phyloP scores from a whole-genome alignment of 1,140 invertebrate genomes.

The Panagrolaimus sp. region DNA sequence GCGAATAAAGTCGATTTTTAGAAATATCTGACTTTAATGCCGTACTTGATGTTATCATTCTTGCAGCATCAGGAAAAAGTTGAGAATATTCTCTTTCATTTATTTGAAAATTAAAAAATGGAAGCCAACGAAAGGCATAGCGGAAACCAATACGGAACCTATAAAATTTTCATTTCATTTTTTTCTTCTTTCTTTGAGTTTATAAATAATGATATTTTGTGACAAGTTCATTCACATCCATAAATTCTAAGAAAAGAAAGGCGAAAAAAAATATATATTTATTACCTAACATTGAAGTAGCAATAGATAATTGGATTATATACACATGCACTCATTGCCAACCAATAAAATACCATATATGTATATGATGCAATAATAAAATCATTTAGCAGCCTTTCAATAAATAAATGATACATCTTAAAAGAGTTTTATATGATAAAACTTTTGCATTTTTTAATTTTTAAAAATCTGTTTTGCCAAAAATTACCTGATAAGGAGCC shows the following conservation, averaged over 20 bases:
- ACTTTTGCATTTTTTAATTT: no score
- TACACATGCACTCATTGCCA: slow-evolving; percentile 22
- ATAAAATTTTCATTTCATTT: background rate
- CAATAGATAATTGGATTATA: slow-evolving; percentile 24
- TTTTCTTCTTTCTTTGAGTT: no score
- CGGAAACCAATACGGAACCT: slow-evolving; percentile 22
- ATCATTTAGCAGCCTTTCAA: slow-evolving; percentile 14
- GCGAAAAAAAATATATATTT: background rate
- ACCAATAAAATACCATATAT: slow-evolving; percentile 23
- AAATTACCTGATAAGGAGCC: slow-evolving; percentile 23
- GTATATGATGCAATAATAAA: slow-evolving; percentile 11
- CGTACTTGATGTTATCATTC: no score
- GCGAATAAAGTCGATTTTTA: no score
- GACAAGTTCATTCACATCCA: no score
- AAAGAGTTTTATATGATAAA: no score
- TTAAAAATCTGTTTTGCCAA: no score
- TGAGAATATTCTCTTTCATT: background rate
- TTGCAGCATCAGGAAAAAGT: background rate
- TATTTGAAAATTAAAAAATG: background rate
- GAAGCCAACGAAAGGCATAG: slow-evolving; percentile 21
- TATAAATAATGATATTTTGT: no score
- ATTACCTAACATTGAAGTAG: slow-evolving; percentile 18
- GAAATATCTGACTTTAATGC: no score
- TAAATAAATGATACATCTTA: slow-evolving; percentile 20
- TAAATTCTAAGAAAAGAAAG: no score